Evolutionary conservation across 2,888 invertebrate species (phyloP), one percentile per base, ranked within the genome.

Genomic region (Alviniconcha strummeri): DNA sequence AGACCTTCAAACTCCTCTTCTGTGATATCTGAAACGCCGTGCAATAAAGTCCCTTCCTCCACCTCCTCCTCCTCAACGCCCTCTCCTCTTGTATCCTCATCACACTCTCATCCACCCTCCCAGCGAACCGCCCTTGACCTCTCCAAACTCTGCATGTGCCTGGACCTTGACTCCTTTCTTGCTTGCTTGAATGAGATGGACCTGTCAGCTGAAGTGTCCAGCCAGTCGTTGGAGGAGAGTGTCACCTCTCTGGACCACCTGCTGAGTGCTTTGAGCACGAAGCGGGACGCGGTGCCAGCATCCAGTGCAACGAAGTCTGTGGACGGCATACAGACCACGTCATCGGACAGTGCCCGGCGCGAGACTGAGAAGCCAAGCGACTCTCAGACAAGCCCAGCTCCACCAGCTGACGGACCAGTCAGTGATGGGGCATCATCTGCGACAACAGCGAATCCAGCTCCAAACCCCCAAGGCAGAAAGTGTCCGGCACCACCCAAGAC

Each of bases 111-210:
- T 36, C 64, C 67, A 7, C n/a, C 69, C 36, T 57, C 15, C 17
- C 60, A 57, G 36, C 36, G 36, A 36, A 36, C 36, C 36, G 36
- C 36, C 36, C 36, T 36, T 36, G 17, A 80, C 78, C 85, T 84
- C 80, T 76, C 85, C 64, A 84, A 85, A 81, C 84, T 88, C 17
- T 85, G 81, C 74, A 71, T 79, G 71, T 84, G 85, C 76, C 74
- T 86, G 64, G 87, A 88, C 81, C 86, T 90, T 69, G 89, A 90
- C 71, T 88, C 90, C n/a, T 92, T 92, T 85, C 84, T 92, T 56
- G 85, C 86, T 7, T 90, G 89, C 84, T 84, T 92, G 57, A 89
- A 89, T 69, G 89, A 90, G 19, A 87, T 90, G 80, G 88, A 88
- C 6, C 89, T 89, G 55, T 89, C 89, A 13, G 85, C 86, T 17